phyloP scores from a whole-genome alignment of 2,113 vertebrate genomes.

The Pluvianellus socialis region DNA sequence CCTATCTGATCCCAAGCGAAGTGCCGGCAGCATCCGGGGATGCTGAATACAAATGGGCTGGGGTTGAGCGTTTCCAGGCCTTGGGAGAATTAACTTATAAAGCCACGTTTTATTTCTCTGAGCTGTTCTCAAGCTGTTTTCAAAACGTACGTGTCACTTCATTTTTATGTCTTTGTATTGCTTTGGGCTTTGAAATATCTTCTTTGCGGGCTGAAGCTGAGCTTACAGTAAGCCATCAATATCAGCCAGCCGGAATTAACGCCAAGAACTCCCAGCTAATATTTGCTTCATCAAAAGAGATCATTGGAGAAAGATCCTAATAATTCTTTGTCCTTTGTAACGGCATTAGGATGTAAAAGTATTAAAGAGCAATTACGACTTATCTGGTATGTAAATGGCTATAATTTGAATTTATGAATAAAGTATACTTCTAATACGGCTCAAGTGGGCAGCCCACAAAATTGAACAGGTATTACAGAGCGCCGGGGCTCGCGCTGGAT shows the following conservation, averaged over 20 bases:
- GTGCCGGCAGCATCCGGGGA: not conserved
- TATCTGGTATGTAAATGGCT: constrained; percentile 14
- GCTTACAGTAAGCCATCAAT: not conserved
- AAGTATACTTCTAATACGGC: not conserved
- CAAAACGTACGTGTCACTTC: not conserved
- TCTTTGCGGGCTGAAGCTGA: not conserved
- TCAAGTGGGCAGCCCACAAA: not conserved
- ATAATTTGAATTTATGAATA: constrained; percentile 28
- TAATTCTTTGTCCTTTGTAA: constrained; percentile 23
- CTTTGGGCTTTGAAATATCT: not conserved
- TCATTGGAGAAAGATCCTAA: not conserved
- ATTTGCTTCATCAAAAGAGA: constrained; percentile 35
- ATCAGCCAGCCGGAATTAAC: constrained; percentile 5
- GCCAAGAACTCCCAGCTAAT: not conserved
- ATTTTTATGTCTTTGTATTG: not conserved
- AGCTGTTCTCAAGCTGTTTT: constrained; percentile 3
- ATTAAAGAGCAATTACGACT: constrained; percentile 28
- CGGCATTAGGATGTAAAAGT: constrained; percentile 2
- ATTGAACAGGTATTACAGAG: not conserved
- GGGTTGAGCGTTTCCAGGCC: not conserved
- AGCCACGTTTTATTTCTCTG: not conserved
- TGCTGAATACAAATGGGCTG: not conserved
- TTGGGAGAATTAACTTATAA: not conserved
- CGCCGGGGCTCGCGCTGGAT: rapidly evolving
- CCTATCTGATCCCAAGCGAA: not conserved